phyloP scores from a whole-genome alignment of 2,797 vertebrate species.

The Tragelaphus oryx region DNA sequence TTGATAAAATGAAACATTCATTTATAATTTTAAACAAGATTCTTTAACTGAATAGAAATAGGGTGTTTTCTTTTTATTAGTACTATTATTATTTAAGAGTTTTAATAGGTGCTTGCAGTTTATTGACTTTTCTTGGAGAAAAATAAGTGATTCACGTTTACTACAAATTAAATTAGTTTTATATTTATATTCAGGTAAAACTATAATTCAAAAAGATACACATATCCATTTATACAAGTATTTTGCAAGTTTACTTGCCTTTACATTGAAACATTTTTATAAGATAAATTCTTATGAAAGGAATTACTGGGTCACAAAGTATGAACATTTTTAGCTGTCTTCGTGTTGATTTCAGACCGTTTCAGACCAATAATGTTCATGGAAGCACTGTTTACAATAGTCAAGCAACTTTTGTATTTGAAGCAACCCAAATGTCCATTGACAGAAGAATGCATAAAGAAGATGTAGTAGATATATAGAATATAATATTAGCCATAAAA shows the following conservation, averaged over 20 bases:
- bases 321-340: background rate
- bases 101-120: background rate
- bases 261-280: slow-evolving; percentile 6
- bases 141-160: background rate
- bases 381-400: background rate
- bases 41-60: background rate
- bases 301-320: background rate
- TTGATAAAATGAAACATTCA: background rate
- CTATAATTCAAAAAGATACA: background rate
- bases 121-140: background rate
- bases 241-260: background rate
- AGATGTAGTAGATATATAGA: background rate
- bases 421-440: background rate
- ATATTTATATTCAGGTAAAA: background rate
- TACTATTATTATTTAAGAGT: background rate
- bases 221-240: background rate
- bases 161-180: background rate
- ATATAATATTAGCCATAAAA: background rate
- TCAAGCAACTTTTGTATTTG: background rate
- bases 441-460: background rate
- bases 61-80: background rate
- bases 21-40: slow-evolving; percentile 23
- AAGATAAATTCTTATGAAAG: background rate
- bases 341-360: background rate
- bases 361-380: background rate